Percentiles rank a stretch among this genome's conserved stretches.
phyloP scores from a whole-genome alignment of 2,888 invertebrate species.

The Flexamia atlantica region DNA sequence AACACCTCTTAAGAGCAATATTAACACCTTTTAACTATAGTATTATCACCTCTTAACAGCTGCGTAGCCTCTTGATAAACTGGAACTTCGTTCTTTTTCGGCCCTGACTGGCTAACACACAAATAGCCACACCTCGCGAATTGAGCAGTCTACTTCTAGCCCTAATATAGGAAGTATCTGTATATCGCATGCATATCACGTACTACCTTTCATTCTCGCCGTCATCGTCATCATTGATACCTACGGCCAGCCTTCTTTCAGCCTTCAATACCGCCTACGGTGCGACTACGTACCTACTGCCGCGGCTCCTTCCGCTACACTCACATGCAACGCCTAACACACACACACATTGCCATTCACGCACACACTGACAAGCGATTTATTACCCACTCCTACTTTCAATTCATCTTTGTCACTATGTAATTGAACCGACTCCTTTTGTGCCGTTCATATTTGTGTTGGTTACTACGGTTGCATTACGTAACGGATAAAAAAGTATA shows the following conservation, averaged over 20 bases:
- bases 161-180: too few relatives aligned
- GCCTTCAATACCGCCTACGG: slow-evolving; percentile 13
- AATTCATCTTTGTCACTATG: background rate
- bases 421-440: slow-evolving; percentile 10
- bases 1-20: too few relatives aligned
- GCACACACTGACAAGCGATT: background rate
- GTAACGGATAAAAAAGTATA: background rate
- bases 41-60: too few relatives aligned
- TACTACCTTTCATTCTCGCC: background rate
- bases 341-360: background rate
- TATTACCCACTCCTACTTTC: background rate
- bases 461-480: background rate
- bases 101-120: too few relatives aligned
- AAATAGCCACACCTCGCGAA: too few relatives aligned
- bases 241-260: slow-evolving; percentile 19
- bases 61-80: too few relatives aligned
- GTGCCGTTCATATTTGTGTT: slow-evolving; percentile 6
- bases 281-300: background rate
- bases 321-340: background rate
- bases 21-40: too few relatives aligned
- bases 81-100: too few relatives aligned
- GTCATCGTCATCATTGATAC: slow-evolving; percentile 1
- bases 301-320: background rate
- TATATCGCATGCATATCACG: too few relatives aligned
- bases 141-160: too few relatives aligned